A percentile compares a stretch with the other conserved stretches of the same genome.
These are phyloP conservation scores for Bubo scandiacus DNA, from an alignment of 2,113 vertebrate species.

Conservation along the genomic window DNA sequence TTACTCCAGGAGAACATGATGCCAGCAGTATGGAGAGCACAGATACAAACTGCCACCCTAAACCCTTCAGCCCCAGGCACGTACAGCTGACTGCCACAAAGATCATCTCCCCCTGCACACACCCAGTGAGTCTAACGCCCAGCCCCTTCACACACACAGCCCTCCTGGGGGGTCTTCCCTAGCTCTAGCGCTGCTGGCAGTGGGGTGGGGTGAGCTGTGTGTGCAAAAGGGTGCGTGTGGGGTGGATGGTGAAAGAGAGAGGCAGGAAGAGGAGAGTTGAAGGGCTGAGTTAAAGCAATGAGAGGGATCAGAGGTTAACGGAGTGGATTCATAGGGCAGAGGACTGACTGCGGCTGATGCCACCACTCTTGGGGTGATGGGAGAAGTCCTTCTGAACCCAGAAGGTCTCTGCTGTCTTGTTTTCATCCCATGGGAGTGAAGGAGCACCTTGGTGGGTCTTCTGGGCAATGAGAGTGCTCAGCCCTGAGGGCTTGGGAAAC, in stretches of 20 bases:
- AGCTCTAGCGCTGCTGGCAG: neutral
- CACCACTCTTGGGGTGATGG: neutral
- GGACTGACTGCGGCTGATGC: neutral
- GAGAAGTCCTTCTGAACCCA: neutral
- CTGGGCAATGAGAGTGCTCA: neutral
- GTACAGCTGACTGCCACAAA: fast-evolving
- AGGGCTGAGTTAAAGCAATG: neutral
- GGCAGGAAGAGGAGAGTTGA: neutral
- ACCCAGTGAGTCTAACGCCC: fast-evolving
- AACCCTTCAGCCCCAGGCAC: neutral
- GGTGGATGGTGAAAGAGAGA: neutral
- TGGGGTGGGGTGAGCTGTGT: neutral
- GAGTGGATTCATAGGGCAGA: neutral
- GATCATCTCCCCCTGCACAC: neutral
- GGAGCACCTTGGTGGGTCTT: fast-evolving
- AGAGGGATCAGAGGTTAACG: neutral
- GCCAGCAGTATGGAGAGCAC: neutral
- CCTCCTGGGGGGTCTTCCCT: neutral
- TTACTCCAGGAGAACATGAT: neutral
- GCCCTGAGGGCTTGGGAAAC: neutral
- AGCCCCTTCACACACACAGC: fast-evolving
- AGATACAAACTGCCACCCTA: neutral
- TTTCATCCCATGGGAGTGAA: neutral
- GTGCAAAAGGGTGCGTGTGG: neutral
- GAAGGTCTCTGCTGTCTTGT: neutral